Base-by-base conservation (phyloP, 1,140 invertebrate species). In the Mercenaria mercenaria region DNA sequence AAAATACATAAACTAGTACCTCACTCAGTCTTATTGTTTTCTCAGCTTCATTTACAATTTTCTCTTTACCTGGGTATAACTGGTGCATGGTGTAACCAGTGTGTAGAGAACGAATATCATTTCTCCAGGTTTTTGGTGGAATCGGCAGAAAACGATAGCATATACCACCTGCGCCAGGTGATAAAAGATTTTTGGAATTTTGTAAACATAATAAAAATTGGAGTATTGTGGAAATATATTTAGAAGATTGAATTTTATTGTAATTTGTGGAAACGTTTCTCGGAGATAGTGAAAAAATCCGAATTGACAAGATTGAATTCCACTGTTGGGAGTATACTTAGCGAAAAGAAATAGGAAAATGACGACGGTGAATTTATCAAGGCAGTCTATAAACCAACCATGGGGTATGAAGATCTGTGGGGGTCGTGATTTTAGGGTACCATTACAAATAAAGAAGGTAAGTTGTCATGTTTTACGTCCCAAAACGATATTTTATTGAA, bases 381-480 rank as follows among this genome's bases (percentile, higher is more conserved):
- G 85, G 41, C 72, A 87, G 39, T 79, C 85, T n/a, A 39, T 79
- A 8, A 77, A 87, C 74, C 20, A 81, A 13, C 87, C 87, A 20
- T 89, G 87, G 87, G 87, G 87, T 15, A 47, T 89, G 64, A 89
- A 76, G 43, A 81, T 89, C 23, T 50, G n/a, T n/a, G 87, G 87
- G 10, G 87, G 87, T 3, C 64, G 79, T 32, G 87, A 89, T 50
- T 89, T 89, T 61, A 41, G 87, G 39, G n/a, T 81, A 26, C 87
- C 80, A 26, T 41, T 89, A 20, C 87, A 89, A 74, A 69, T 89
- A 20, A 89, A 89, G 56, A 89, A 89, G 87, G 87, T 88, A 56
- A 52, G 50, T 47, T 59, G n/a, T n/a, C n/a, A n/a, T n/a, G n/a
- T n/a, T n/a, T n/a, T n/a, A n/a, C n/a, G n/a, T n/a, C n/a, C n/a